These are phyloP conservation scores for Corythoichthys intestinalis DNA, from an alignment of 2,113 vertebrate species.

Conservation along the genomic window DNA sequence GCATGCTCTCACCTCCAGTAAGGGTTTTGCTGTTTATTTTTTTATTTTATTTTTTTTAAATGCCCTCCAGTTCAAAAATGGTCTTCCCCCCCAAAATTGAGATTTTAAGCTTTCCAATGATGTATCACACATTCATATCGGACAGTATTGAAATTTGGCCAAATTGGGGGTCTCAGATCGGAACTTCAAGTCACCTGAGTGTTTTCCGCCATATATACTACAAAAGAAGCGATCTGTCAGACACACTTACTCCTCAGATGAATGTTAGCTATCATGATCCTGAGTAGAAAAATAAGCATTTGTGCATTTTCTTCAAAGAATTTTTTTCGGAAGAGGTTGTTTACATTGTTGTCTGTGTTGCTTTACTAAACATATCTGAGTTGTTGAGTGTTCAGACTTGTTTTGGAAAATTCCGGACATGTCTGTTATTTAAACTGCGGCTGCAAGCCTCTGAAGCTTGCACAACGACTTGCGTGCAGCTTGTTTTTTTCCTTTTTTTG, in stretches of 20 bases:
- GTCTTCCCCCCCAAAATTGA: too few relatives aligned
- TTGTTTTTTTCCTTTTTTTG: conserved; percentile 3
- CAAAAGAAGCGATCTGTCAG: too few relatives aligned
- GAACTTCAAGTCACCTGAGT: too few relatives aligned
- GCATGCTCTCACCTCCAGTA: too few relatives aligned
- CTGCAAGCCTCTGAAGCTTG: conserved; percentile 29
- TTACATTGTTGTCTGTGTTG: conserved; percentile 47
- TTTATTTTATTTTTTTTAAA: too few relatives aligned
- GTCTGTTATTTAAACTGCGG: conserved; percentile 62
- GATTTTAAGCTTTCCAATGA: too few relatives aligned
- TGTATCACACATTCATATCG: too few relatives aligned
- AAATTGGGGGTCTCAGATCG: too few relatives aligned
- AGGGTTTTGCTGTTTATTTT: too few relatives aligned
- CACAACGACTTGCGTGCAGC: conserved; percentile 3
- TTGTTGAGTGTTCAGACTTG: conserved; percentile 46
- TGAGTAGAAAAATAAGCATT: conserved; percentile 12
- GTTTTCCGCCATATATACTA: too few relatives aligned
- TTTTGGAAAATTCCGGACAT: conserved; percentile 61
- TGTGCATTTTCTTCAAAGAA: conserved; percentile 19
- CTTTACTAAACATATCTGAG: conserved; percentile 43
- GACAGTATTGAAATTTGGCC: too few relatives aligned
- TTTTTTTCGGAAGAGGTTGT: conserved; percentile 31
- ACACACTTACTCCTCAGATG: not conserved
- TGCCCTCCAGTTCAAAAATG: too few relatives aligned
- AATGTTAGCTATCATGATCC: conserved; percentile 4